Evolutionary conservation across 2,113 vertebrate genomes (phyloP).

Genomic region (Turdus rufiventris): DNA sequence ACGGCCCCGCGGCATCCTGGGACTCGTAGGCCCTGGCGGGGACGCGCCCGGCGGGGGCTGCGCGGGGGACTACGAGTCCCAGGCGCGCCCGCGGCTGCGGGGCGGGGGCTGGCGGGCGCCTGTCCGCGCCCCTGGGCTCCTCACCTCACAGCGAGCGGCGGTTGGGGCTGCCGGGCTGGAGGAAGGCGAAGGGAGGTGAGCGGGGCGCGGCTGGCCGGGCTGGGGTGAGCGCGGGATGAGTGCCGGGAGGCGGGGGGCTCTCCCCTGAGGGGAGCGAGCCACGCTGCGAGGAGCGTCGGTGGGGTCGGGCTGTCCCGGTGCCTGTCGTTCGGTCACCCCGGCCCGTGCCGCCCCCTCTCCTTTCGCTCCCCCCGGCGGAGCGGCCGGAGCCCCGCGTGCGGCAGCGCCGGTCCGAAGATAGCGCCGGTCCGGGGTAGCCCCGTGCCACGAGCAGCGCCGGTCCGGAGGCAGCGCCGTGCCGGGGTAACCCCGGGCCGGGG

Average conservation of each 20-base stretch:
- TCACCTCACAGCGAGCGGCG: not conserved
- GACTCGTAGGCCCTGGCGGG: not conserved
- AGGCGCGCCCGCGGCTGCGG: not conserved
- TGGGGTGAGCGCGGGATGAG: not conserved
- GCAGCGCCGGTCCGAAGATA: not conserved
- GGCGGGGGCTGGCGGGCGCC: not conserved
- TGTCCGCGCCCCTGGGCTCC: not conserved
- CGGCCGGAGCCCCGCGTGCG: not conserved
- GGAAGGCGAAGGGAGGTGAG: not conserved
- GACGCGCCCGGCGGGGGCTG: not conserved
- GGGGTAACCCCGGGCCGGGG: not conserved
- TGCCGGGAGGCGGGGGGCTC: not conserved
- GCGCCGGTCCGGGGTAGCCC: not conserved
- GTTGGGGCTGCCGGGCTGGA: not conserved
- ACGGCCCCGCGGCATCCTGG: not conserved
- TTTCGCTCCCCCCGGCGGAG: not conserved
- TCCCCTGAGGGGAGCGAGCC: not conserved
- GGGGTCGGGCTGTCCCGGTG: not conserved
- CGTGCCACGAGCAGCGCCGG: not conserved
- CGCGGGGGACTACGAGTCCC: constrained; percentile 25
- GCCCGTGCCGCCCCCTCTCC: not conserved
- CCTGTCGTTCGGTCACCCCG: too few species aligned
- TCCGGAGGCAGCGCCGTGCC: not conserved
- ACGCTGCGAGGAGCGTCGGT: not conserved
- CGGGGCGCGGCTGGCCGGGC: not conserved